These are phyloP conservation scores for Melanostigma gelatinosum DNA, from an alignment of 2,113 vertebrate species.

Conservation along the genomic window DNA sequence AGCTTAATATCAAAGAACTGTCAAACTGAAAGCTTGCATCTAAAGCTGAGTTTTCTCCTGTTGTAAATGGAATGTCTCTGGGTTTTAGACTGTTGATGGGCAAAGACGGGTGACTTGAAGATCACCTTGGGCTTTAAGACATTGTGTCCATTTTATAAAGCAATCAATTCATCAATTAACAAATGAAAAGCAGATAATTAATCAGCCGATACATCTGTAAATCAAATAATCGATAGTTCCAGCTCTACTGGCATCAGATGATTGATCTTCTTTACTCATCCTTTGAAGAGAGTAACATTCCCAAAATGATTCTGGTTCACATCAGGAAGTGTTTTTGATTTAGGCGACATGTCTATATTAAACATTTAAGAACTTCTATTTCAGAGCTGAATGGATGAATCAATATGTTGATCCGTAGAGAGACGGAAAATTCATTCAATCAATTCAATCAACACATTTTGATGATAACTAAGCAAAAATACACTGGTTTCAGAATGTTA, in stretches of 20 bases:
- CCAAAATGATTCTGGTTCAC: too few relatives aligned
- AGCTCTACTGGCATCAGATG: neutral
- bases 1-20: neutral
- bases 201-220: neutral
- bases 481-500: neutral
- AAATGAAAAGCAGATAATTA: neutral
- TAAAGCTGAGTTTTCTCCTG: neutral
- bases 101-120: neutral
- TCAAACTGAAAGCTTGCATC: neutral
- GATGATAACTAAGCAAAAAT: neutral
- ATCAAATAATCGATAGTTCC: neutral
- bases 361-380: neutral
- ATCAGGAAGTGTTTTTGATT: neutral
- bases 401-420: neutral
- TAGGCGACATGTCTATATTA: neutral
- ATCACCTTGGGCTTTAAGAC: neutral
- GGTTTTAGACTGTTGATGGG: neutral
- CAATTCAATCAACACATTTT: neutral
- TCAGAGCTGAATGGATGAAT: neutral
- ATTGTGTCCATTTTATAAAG: neutral
- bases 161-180: neutral
- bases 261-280: neutral
- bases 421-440: neutral
- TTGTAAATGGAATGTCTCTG: neutral
- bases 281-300: neutral